Percentiles rank a stretch among this genome's conserved stretches.
Conservation (phyloP, 2,113 vertebrate genomes). For the Antechinus flavipes region DNA sequence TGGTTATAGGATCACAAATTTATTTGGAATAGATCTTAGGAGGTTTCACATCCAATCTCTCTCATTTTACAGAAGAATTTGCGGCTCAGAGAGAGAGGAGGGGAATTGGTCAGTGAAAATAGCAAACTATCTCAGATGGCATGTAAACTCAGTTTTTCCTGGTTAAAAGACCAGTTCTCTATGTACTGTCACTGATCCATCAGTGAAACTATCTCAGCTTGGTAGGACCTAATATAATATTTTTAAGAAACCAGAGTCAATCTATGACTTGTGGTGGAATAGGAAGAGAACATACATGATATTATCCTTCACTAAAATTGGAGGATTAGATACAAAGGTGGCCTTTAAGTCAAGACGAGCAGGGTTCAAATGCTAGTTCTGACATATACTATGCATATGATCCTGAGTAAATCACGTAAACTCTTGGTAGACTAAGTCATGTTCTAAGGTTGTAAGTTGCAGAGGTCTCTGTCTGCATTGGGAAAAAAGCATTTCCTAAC, state of each 20-base stretch:
- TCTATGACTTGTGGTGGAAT: no score
- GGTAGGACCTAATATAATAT: no score
- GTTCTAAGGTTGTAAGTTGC: background rate
- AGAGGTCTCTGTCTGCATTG: background rate
- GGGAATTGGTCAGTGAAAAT: background rate
- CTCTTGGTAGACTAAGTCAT: background rate
- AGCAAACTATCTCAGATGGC: background rate
- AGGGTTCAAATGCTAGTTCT: background rate
- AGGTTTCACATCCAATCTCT: background rate
- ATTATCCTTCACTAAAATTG: background rate
- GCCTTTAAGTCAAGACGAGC: background rate
- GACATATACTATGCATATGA: background rate
- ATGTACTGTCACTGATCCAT: background rate
- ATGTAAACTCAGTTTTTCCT: background rate
- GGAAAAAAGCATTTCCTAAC: background rate
- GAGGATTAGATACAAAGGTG: background rate
- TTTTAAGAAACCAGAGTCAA: background rate
- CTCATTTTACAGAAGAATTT: background rate
- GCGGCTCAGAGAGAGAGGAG: background rate
- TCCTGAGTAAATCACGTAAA: background rate
- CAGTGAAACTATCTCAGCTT: background rate
- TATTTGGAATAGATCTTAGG: background rate
- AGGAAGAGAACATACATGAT: background rate
- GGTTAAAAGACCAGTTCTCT: no score
- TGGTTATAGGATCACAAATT: background rate